Percentiles rank a stretch among this genome's conserved stretches.
Conservation (phyloP, 2,113 vertebrate species). For the Trochalopteron elliotii region DNA sequence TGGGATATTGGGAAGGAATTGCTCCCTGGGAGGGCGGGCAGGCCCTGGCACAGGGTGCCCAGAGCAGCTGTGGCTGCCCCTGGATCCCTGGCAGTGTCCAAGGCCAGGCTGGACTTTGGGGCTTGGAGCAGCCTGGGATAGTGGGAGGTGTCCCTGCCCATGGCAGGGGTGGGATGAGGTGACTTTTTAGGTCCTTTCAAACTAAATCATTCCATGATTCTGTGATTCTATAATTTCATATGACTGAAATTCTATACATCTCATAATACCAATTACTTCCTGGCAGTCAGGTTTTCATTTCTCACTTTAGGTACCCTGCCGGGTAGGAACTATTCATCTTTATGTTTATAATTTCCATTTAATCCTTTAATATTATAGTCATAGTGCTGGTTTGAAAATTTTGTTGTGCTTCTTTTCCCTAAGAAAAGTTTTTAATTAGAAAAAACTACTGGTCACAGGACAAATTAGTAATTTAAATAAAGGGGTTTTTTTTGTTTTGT, state of each 20-base stretch:
- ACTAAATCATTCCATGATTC: background rate
- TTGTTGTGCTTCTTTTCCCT: background rate
- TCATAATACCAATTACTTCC: background rate
- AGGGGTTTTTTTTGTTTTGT: background rate
- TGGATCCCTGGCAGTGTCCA: background rate
- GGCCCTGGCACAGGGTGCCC: background rate
- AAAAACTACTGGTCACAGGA: background rate
- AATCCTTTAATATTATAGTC: background rate
- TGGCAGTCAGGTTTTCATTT: background rate
- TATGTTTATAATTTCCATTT: background rate
- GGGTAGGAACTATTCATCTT: background rate
- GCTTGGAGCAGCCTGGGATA: background rate
- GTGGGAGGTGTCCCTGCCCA: background rate
- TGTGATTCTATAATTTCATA: background rate
- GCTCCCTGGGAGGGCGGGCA: background rate
- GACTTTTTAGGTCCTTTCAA: background rate
- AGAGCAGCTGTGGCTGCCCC: background rate
- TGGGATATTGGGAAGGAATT: background rate
- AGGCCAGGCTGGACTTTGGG: background rate
- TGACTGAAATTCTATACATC: background rate
- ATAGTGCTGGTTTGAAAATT: background rate
- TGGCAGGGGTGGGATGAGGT: accelerated
- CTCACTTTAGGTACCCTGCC: background rate
- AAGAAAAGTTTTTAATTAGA: background rate
- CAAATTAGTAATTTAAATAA: background rate